Evolutionary conservation across 2,797 vertebrate species (phyloP).

Genomic region (Cuculus canorus): DNA sequence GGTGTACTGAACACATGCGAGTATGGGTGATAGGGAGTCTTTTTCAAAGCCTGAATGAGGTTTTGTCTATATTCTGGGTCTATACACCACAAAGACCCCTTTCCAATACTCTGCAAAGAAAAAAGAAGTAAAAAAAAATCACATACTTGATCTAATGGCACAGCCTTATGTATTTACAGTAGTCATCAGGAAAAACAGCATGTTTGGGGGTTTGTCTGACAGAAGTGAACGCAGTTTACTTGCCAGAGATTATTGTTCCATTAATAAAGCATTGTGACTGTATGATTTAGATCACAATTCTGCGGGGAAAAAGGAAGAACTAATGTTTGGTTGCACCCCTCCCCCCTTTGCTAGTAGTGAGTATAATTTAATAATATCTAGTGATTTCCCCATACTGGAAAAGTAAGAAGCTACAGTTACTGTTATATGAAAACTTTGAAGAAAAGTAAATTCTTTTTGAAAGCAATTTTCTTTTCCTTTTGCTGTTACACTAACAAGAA

Average conservation of each 20-base stretch:
- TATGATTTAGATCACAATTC: slow-evolving; percentile 21
- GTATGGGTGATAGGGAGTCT: slow-evolving; percentile 97
- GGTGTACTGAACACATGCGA: slow-evolving; percentile 90
- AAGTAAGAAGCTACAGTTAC: neutral
- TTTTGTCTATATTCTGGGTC: slow-evolving; percentile 91
- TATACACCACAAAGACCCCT: slow-evolving; percentile 87
- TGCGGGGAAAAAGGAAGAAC: neutral
- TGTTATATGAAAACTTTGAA: slow-evolving; percentile 19
- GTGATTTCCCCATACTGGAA: neutral
- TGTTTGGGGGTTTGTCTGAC: neutral
- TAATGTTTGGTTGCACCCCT: neutral
- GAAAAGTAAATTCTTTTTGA: neutral
- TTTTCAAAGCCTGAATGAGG: slow-evolving; percentile 99
- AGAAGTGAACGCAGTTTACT: neutral
- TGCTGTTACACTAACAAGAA: neutral
- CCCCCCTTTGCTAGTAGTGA: neutral
- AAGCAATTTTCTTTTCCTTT: slow-evolving; percentile 7
- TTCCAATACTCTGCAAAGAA: slow-evolving; percentile 84
- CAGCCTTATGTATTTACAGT: neutral
- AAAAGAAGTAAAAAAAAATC: slow-evolving; percentile 54
- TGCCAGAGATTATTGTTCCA: slow-evolving; percentile 6
- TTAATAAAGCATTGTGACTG: neutral
- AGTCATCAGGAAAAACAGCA: slow-evolving; percentile 16
- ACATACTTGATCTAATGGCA: slow-evolving; percentile 9
- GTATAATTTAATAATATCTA: neutral